Evolutionary conservation across 1,140 invertebrate species (phyloP).

Genomic region (Notospermus geniculatus): DNA sequence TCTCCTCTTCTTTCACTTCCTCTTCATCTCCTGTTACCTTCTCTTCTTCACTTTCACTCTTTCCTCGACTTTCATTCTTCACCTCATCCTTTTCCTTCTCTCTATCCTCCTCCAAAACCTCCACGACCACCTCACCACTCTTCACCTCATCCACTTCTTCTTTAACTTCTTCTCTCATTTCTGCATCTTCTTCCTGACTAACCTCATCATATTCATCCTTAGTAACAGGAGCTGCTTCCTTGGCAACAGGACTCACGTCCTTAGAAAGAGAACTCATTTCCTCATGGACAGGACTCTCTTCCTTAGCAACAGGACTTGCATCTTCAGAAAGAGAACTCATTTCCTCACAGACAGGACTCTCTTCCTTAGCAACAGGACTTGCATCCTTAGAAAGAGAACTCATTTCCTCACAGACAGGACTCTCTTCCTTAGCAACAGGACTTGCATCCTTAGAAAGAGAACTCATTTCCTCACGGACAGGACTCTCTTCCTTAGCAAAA

Average conservation of each 20-base stretch:
- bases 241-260: not conserved
- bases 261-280: not conserved
- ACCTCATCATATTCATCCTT: conserved; percentile 5
- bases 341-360: no score
- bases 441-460: conserved; percentile 12
- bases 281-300: not conserved
- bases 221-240: not conserved
- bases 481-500: not conserved
- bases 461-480: no score
- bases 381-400: not conserved
- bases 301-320: not conserved
- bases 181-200: conserved; percentile 15
- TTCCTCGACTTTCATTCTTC: conserved; percentile 10
- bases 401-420: no score
- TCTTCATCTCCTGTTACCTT: not conserved
- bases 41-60: not conserved
- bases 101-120: not conserved
- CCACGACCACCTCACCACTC: not conserved
- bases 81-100: not conserved
- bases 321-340: not conserved
- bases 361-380: not conserved
- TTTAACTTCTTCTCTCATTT: conserved; percentile 11
- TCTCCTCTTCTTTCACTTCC: not conserved
- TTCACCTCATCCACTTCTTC: not conserved
- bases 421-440: not conserved